Conservation (phyloP, 1,140 invertebrate genomes). For the Choristoneura fumiferana region DNA sequence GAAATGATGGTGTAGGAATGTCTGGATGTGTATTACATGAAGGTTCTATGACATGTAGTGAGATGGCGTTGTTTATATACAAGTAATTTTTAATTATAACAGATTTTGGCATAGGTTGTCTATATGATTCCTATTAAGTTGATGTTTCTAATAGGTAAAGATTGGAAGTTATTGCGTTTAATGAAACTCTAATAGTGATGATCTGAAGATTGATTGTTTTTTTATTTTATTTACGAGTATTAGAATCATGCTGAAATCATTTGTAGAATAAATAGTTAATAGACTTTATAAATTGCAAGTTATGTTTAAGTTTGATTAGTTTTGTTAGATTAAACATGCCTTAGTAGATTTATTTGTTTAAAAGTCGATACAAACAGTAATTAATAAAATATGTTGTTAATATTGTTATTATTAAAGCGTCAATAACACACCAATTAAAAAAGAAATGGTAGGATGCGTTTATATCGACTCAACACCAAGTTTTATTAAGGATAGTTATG, state of each 20-base stretch:
- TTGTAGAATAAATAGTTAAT: no score
- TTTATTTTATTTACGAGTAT: no score
- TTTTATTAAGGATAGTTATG: slow-evolving; percentile 37
- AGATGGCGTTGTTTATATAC: not conserved
- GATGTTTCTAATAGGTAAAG: not conserved
- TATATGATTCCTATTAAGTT: not conserved
- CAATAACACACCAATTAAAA: no score
- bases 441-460: no score
- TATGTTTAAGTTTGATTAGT: not conserved
- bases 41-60: not conserved
- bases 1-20: not conserved
- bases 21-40: no score
- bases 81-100: not conserved
- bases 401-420: no score
- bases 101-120: not conserved
- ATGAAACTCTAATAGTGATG: slow-evolving; percentile 9
- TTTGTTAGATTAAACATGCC: slow-evolving; percentile 15
- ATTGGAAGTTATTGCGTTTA: not conserved
- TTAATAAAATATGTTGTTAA: no score
- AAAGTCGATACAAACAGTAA: slow-evolving; percentile 6
- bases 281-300: no score
- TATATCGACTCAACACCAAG: slow-evolving; percentile 1
- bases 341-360: not conserved
- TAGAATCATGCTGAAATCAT: no score
- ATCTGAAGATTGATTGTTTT: not conserved